Evolutionary conservation across 2,797 vertebrate species (phyloP), one percentile per base, ranked within the genome.

Genomic region (Tympanoctomys barrerae): DNA sequence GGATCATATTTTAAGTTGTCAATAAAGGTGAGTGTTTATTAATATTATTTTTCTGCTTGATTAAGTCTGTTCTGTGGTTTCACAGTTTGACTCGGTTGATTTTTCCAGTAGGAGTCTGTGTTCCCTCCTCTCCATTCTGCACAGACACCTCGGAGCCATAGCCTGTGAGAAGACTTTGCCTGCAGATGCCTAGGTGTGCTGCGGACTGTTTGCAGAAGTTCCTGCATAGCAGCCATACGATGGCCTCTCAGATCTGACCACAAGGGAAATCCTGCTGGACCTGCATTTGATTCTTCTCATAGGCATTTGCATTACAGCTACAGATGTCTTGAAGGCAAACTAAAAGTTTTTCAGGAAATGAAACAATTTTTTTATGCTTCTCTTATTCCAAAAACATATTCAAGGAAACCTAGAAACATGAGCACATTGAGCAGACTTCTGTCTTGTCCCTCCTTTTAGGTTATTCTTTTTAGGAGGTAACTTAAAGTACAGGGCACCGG

Each of bases 351-450:
- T 73, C 16, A 31, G 75, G 88, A 94, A 96, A 92, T 68, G 46
- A 78, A 92, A 64, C 2, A 61, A 79, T 13, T n/a, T 87, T 42
- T 85, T 87, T 36, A 61, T 73, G 6, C 1, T 96, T 19, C 39
- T 83, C 22, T 95, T 89, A 89, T 71, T 59, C 42, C 31, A 62
- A 95, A 94, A 85, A 36, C 22, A 89, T 12, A 78, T 46, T 87
- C 91, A 87, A 75, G 71, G 52, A 89, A 94, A 87, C 64, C 73
- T 92, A 26, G 89, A 93, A 84, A 62, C n/a, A 82, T 5, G 57
- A 52, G 64, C 9, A 57, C 10, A 79, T 86, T 61, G 79, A 19
- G 59, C 57, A 91, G 8, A 73, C 14, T 68, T 80, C 22, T 81
- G 52, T 59, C 28, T 83, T 70, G 33, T 68, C 22, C 22, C 5